Evolutionary conservation across 2,113 vertebrate species (phyloP).

Genomic region (Pelecanoides urinatrix): DNA sequence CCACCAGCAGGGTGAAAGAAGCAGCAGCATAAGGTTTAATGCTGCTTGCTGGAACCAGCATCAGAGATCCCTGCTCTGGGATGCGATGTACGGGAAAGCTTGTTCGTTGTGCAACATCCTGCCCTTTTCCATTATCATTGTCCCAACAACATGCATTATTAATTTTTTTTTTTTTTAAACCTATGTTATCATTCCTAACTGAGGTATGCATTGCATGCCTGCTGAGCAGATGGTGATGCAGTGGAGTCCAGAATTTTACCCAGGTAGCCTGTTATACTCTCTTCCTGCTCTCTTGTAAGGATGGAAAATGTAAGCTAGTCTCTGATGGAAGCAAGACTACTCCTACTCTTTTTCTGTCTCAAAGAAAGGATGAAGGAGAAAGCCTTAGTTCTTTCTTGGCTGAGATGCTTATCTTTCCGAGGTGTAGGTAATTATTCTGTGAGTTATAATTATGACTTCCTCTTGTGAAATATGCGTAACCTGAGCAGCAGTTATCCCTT

Average conservation of each 20-base stretch:
- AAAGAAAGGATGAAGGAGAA: background rate
- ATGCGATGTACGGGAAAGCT: background rate
- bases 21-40: background rate
- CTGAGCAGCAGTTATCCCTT: background rate
- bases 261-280: background rate
- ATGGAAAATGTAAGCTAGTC: background rate
- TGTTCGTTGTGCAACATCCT: background rate
- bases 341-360: background rate
- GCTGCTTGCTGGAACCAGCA: background rate
- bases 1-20: background rate
- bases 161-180: background rate
- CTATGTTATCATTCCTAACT: background rate
- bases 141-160: background rate
- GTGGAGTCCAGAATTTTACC: background rate
- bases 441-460: background rate
- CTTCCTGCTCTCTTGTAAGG: background rate
- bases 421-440: background rate
- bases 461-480: background rate
- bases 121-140: background rate
- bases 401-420: background rate
- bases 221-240: background rate
- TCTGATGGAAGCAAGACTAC: background rate
- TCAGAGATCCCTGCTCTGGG: background rate
- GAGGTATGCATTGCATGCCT: background rate
- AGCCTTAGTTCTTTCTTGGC: background rate